phyloP scores from a whole-genome alignment of 2,113 vertebrate genomes.

The Picathartes gymnocephalus region DNA sequence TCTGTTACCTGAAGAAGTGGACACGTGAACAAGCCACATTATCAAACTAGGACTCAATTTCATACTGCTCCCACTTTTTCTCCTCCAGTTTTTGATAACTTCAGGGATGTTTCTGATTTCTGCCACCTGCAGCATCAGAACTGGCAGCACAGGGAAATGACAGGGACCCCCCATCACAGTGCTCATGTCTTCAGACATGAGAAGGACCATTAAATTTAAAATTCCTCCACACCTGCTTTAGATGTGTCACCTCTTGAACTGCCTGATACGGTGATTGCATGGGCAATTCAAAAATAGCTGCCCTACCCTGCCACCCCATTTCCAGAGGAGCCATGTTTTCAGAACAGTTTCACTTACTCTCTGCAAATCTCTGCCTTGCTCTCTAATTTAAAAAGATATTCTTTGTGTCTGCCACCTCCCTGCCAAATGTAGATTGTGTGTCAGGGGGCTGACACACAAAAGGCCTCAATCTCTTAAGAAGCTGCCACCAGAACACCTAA shows the following conservation, averaged over 20 bases:
- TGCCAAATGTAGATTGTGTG: constrained; percentile 40
- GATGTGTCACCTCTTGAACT: background rate
- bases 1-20: background rate
- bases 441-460: constrained; percentile 44
- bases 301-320: background rate
- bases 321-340: background rate
- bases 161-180: background rate
- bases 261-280: background rate
- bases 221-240: background rate
- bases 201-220: background rate
- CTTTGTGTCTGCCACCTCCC: constrained; percentile 29
- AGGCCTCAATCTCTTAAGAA: constrained; percentile 41
- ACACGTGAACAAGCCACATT: background rate
- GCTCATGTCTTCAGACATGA: background rate
- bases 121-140: background rate
- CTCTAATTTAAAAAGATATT: background rate
- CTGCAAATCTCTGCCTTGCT: background rate
- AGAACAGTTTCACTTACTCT: background rate
- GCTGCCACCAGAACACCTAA: constrained; percentile 54
- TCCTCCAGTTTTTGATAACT: background rate
- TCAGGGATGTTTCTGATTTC: background rate
- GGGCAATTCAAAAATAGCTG: background rate
- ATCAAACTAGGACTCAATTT: background rate
- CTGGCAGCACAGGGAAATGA: background rate
- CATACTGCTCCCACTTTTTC: background rate